Conservation (phyloP, 2,113 vertebrate genomes). For the Pachycephala philippinensis region DNA sequence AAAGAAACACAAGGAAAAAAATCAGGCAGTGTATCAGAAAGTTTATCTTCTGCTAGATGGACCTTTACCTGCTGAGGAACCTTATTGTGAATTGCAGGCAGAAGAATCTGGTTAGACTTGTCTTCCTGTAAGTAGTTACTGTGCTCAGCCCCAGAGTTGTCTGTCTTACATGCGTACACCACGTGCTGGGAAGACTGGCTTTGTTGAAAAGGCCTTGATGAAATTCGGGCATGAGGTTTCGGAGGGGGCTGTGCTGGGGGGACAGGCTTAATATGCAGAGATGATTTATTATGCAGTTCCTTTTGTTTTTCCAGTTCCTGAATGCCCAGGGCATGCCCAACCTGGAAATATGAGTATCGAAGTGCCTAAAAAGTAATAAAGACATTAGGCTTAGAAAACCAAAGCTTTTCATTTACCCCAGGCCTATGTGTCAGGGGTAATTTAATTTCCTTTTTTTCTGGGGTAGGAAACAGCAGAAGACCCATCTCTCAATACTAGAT, state of each 20-base stretch:
- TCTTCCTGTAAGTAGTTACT: conserved; percentile 65
- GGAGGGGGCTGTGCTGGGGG: conserved; percentile 81
- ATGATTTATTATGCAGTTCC: conserved; percentile 66
- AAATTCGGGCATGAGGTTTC: conserved; percentile 72
- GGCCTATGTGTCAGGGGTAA: background rate
- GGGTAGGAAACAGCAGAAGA: background rate
- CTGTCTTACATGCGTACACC: conserved; percentile 71
- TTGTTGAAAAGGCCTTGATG: conserved; percentile 80
- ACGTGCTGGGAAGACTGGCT: conserved; percentile 72
- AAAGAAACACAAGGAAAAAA: background rate
- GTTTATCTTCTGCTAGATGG: background rate
- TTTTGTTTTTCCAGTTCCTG: conserved; percentile 79
- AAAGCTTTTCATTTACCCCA: background rate
- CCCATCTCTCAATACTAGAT: background rate
- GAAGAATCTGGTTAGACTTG: conserved; percentile 65
- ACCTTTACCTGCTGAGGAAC: conserved; percentile 70
- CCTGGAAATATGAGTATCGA: conserved; percentile 87
- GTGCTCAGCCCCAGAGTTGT: conserved; percentile 64
- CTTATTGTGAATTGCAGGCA: conserved; percentile 81
- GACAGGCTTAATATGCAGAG: conserved; percentile 75
- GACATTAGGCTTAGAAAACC: background rate
- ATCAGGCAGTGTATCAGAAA: background rate
- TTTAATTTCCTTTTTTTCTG: background rate
- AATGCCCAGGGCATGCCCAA: conserved; percentile 83
- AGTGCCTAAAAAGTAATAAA: conserved; percentile 77